These are phyloP conservation scores for Neoitamus cyanurus DNA, from an alignment of 2,888 invertebrate species.

Conservation along the genomic window DNA sequence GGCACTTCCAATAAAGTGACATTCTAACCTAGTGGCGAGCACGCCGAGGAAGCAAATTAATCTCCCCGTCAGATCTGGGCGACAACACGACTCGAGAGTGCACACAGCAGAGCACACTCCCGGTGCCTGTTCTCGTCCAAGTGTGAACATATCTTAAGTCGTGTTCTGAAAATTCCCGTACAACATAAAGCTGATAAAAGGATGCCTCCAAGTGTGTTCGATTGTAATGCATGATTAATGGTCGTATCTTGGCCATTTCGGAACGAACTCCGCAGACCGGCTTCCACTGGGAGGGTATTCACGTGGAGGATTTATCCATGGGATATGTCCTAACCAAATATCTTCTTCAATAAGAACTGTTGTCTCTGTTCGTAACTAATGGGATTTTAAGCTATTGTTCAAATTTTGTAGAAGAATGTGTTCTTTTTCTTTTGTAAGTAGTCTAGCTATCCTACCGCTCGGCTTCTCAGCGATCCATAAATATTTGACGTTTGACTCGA, in stretches of 20 bases:
- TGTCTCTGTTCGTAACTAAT: slow-evolving; percentile 31
- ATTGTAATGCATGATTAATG: slow-evolving; percentile 46
- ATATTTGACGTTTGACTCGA: neutral
- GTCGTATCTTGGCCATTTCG: slow-evolving; percentile 27
- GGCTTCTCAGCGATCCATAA: neutral
- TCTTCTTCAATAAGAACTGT: slow-evolving; percentile 25
- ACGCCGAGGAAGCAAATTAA: neutral
- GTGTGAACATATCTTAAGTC: slow-evolving; percentile 42
- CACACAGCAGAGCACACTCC: neutral
- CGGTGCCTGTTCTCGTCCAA: neutral
- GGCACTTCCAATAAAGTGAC: slow-evolving; percentile 15
- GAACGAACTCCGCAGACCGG: neutral
- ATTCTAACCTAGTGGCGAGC: slow-evolving; percentile 18
- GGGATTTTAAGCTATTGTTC: slow-evolving; percentile 36
- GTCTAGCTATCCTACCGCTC: neutral
- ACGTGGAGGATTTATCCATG: slow-evolving; percentile 33
- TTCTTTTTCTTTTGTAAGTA: neutral
- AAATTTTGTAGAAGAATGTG: slow-evolving; percentile 22
- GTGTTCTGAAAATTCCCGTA: slow-evolving; percentile 38
- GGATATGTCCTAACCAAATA: slow-evolving; percentile 38
- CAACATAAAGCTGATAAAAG: slow-evolving; percentile 39
- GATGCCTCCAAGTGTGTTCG: slow-evolving; percentile 42
- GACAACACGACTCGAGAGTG: slow-evolving; percentile 19
- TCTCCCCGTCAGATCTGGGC: slow-evolving; percentile 20
- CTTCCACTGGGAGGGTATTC: slow-evolving; percentile 33